Percentiles rank a stretch among this genome's conserved stretches.
Evolutionary conservation across 1,140 invertebrate species (phyloP).

Genomic region (Rhopalosiphum padi): DNA sequence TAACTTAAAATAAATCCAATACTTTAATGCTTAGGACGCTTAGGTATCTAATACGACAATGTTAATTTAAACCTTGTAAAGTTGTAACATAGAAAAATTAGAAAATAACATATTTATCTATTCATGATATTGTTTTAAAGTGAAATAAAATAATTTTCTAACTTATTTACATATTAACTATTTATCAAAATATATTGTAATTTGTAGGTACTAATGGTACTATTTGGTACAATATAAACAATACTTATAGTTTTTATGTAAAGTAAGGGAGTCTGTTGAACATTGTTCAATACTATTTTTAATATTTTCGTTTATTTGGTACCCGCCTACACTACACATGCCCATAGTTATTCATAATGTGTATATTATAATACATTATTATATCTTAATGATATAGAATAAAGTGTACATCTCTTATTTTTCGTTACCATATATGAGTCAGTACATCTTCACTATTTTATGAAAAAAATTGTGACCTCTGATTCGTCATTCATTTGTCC

Average conservation of each 20-base stretch:
- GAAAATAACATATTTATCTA: background rate
- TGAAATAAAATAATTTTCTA: background rate
- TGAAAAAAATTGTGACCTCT: conserved; percentile 11
- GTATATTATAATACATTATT: background rate
- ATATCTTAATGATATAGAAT: background rate
- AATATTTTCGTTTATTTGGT: background rate
- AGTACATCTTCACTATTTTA: conserved; percentile 19
- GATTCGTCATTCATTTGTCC: conserved; percentile 25
- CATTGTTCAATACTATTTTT: background rate
- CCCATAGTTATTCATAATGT: background rate
- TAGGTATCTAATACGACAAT: background rate
- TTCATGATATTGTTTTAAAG: background rate
- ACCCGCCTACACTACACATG: background rate
- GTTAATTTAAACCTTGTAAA: background rate
- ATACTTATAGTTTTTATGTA: background rate
- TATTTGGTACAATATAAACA: conserved; percentile 4
- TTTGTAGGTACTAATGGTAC: background rate
- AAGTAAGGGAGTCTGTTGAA: background rate
- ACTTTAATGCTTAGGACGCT: background rate
- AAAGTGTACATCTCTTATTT: background rate
- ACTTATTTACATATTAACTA: background rate
- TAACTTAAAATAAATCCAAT: background rate
- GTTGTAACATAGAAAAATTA: background rate
- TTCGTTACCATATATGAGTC: background rate
- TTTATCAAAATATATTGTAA: conserved; percentile 1